These are phyloP conservation scores for Syrista parreyssii DNA, from an alignment of 2,888 invertebrate genomes.

Conservation along the genomic window DNA sequence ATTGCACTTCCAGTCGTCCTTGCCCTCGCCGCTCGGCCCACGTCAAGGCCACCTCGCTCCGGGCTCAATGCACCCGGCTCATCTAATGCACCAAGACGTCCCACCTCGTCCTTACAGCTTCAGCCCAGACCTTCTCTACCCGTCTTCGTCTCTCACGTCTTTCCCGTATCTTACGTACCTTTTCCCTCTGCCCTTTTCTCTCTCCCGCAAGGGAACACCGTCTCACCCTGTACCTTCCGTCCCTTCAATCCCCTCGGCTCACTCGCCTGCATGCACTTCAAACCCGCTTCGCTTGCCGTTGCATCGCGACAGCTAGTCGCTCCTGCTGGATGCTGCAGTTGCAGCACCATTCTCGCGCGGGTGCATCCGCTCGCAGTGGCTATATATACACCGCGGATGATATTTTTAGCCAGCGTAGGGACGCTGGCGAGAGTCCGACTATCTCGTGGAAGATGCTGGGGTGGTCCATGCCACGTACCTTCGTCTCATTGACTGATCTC, in stretches of 20 bases:
- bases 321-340: neutral
- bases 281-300: neutral
- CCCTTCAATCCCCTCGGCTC: neutral
- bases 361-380: neutral
- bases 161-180: slow-evolving; percentile 6
- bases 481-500: neutral
- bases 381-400: neutral
- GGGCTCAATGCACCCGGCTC: slow-evolving; percentile 61
- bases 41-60: slow-evolving; percentile 62
- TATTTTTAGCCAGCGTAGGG: neutral
- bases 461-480: neutral
- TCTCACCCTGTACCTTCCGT: neutral
- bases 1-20: slow-evolving; percentile 61
- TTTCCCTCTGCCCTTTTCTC: neutral
- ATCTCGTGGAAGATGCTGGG: neutral
- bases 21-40: slow-evolving; percentile 61
- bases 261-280: neutral
- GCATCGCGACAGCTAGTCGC: neutral
- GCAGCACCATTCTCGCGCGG: neutral
- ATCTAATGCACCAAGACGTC: slow-evolving; percentile 44
- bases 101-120: slow-evolving; percentile 22
- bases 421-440: too few species aligned
- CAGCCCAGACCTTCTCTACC: neutral
- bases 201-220: neutral
- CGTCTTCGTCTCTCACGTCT: neutral